Evolutionary conservation across 2,888 invertebrate species (phyloP).

Genomic region (Heliconius hortense): DNA sequence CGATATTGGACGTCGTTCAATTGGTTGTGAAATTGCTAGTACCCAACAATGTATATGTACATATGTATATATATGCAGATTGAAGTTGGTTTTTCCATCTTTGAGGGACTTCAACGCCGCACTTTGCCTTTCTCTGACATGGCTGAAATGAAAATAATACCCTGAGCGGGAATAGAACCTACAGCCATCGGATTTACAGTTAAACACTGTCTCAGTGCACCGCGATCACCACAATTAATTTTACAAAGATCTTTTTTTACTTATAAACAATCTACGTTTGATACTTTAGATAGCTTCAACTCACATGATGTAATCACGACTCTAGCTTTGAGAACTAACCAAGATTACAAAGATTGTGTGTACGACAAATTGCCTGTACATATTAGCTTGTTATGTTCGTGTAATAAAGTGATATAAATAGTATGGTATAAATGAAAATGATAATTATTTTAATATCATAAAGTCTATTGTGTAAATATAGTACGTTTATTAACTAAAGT

Average conservation of each 20-base stretch:
- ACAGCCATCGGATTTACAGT: too few species aligned
- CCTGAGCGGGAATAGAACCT: too few species aligned
- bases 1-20: not conserved
- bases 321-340: not conserved
- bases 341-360: not conserved
- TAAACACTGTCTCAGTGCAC: too few species aligned
- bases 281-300: not conserved
- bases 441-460: not conserved
- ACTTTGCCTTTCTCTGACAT: too few species aligned
- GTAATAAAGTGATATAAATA: not conserved
- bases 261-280: not conserved
- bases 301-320: not conserved
- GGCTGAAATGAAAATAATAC: too few species aligned
- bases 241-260: too few species aligned
- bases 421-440: not conserved
- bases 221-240: too few species aligned
- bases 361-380: not conserved
- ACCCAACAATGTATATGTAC: not conserved
- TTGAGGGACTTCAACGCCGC: too few species aligned
- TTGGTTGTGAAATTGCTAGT: conserved; percentile 1
- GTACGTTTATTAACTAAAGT: not conserved
- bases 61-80: not conserved
- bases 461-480: not conserved
- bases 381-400: not conserved
- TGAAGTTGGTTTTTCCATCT: not conserved